A percentile compares a stretch with the other conserved stretches of the same genome.
These are phyloP conservation scores for Melipona quadrifasciata DNA, from an alignment of 1,140 invertebrate genomes.

Conservation along the genomic window DNA sequence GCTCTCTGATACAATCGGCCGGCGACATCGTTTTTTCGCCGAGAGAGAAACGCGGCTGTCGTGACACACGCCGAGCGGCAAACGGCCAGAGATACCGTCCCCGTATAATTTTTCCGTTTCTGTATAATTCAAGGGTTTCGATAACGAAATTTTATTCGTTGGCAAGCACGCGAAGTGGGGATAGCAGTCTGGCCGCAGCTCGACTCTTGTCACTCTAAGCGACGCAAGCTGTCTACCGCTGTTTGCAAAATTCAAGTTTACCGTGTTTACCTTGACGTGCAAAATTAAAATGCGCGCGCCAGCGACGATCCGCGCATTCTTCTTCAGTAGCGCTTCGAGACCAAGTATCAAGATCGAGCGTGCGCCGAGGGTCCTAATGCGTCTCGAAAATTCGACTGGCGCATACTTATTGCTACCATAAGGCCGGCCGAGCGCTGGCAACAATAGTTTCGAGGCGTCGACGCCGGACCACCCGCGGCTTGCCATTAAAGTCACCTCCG, in stretches of 20 bases:
- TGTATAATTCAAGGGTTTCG: no score
- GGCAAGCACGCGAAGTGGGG: background rate
- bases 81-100: background rate
- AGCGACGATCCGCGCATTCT: no score
- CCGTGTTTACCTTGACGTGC: no score
- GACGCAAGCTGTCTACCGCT: no score
- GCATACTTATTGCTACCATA: conserved; percentile 60
- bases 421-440: conserved; percentile 60
- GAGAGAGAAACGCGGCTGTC: background rate
- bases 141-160: background rate
- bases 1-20: conserved; percentile 20
- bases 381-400: background rate
- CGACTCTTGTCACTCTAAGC: no score
- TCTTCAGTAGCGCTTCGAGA: no score
- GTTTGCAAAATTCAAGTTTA: no score
- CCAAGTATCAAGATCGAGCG: no score
- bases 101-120: background rate
- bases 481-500: conserved; percentile 72
- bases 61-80: background rate
- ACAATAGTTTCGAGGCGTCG: conserved; percentile 75
- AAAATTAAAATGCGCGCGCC: no score
- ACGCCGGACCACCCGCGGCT: conserved; percentile 76
- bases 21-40: conserved; percentile 13
- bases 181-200: background rate
- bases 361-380: background rate